phyloP scores from a whole-genome alignment of 2,797 vertebrate genomes.

The Oreochromis grahami region DNA sequence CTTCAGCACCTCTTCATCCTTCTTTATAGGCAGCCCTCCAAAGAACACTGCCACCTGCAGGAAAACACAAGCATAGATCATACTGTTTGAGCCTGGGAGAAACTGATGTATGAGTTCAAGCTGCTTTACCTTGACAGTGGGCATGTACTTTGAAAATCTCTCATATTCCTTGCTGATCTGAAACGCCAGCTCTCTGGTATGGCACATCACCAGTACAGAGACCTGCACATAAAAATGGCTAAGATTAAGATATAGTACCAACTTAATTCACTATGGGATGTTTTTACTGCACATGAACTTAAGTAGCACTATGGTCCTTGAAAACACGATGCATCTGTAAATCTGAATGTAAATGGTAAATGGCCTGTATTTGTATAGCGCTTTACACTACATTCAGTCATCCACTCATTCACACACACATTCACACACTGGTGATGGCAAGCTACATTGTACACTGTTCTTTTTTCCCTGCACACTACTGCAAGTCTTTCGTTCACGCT shows the following conservation, averaged over 20 bases:
- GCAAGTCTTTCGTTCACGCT: background rate
- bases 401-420: too few relatives aligned
- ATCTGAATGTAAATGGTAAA: background rate
- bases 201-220: slow-evolving; percentile 88
- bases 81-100: background rate
- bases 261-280: background rate
- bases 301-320: accelerated
- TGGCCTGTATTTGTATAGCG: too few relatives aligned
- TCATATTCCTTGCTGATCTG: slow-evolving; percentile 94
- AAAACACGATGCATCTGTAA: background rate
- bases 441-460: background rate
- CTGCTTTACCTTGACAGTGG: slow-evolving; percentile 73
- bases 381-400: too few relatives aligned
- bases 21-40: slow-evolving; percentile 84
- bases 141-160: slow-evolving; percentile 93
- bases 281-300: background rate
- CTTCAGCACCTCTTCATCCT: slow-evolving; percentile 76
- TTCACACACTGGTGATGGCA: too few relatives aligned
- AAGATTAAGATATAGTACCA: background rate
- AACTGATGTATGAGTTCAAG: background rate
- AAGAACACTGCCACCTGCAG: slow-evolving; percentile 82
- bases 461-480: accelerated
- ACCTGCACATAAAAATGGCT: slow-evolving; percentile 60
- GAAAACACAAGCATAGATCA: background rate
- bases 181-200: slow-evolving; percentile 88